Percentiles rank a stretch among this genome's conserved stretches.
phyloP scores from a whole-genome alignment of 2,113 vertebrate species.

The Semnornis frantzii region DNA sequence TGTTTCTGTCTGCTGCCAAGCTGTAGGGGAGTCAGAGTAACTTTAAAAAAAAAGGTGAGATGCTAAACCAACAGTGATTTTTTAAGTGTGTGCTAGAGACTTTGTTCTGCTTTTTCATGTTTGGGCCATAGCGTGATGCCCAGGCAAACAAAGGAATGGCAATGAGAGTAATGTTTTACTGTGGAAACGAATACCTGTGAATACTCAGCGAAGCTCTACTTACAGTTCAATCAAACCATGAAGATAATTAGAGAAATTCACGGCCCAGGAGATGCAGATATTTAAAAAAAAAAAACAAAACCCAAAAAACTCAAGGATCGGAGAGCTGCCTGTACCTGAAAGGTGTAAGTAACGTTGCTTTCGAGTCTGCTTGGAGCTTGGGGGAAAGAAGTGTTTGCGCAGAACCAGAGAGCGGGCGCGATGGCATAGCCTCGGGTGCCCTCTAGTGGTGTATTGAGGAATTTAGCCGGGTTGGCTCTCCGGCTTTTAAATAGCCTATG shows the following conservation, averaged over 20 bases:
- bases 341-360: rapidly evolving
- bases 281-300: neutral
- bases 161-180: neutral
- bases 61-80: neutral
- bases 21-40: neutral
- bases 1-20: neutral
- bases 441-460: neutral
- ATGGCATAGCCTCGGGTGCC: neutral
- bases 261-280: neutral
- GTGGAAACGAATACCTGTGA: neutral
- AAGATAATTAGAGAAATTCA: neutral
- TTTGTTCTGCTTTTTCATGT: neutral
- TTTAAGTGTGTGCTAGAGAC: neutral
- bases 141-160: neutral
- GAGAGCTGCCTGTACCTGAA: neutral
- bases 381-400: neutral
- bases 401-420: neutral
- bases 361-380: neutral
- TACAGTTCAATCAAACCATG: neutral
- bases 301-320: neutral
- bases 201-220: neutral
- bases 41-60: neutral
- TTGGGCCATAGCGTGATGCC: neutral
- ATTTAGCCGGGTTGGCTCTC: neutral
- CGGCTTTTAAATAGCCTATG: neutral